Evolutionary conservation across 2,797 vertebrate genomes (phyloP).

Genomic region (Momotus momota): DNA sequence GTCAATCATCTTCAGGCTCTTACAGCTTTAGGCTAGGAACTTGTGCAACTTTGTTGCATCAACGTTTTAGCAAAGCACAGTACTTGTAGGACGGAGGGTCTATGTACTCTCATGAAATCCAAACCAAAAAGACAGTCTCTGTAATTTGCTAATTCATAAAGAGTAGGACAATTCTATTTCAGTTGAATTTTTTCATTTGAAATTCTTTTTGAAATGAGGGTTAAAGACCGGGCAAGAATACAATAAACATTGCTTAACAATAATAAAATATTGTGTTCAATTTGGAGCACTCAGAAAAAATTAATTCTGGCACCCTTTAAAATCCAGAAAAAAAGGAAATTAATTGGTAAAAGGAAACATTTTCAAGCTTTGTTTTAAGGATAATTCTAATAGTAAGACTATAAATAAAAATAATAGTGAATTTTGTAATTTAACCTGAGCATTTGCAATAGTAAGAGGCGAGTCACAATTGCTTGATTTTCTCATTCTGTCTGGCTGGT

Average conservation of each 20-base stretch:
- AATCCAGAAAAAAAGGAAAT: not conserved
- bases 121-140: not conserved
- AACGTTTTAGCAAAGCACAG: not conserved
- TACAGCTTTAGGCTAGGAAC: not conserved
- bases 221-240: not conserved
- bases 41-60: not conserved
- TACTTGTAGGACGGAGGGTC: not conserved
- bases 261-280: not conserved
- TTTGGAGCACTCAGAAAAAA: not conserved
- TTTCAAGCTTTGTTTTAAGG: not conserved
- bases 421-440: not conserved
- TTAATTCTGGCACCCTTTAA: not conserved
- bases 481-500: not conserved
- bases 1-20: not conserved
- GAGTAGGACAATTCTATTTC: not conserved
- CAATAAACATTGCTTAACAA: not conserved
- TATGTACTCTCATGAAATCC: not conserved
- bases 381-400: not conserved
- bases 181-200: not conserved
- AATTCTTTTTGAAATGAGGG: not conserved
- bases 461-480: not conserved
- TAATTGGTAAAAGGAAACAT: not conserved
- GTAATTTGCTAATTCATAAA: not conserved
- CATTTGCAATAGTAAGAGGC: not conserved
- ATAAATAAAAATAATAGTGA: not conserved